Base-by-base conservation (phyloP, 2,888 invertebrate species). In the Latheticus oryzae region DNA sequence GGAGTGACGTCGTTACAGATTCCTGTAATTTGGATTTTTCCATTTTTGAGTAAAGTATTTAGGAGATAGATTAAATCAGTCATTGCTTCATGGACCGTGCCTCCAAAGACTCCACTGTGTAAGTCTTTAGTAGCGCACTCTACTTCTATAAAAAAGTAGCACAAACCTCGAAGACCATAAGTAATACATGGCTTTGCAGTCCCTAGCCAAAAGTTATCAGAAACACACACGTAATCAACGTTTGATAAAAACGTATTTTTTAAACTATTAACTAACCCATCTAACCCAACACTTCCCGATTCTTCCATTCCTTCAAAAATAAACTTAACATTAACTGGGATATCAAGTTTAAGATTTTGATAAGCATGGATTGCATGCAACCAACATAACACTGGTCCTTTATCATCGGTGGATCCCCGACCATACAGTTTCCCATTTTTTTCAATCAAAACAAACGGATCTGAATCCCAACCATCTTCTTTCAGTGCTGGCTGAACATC, bases 301-400 rank as follows among this genome's bases (percentile, higher is more conserved):
- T 99, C 98, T 79, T 98, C 98, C 98, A 99, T 99, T 50, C 95
- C 96, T 82, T 99, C 98, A 76, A 98, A 91, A 7, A 94, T 86
- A 78, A 98, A 97, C 85, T 90, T 91, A 3, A 91, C 72, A 74
- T 91, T 91, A 0, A 91, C 86, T 1, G 91, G 91, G 38, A 90
- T 73, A 12, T 75, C 74, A 16, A 66, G 65, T 3, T 73, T 87
- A 50, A 89, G 78, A 47, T 86, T 85, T 76, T 95, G 87, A 76
- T 85, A 95, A 1, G 91, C 94, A 80, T 97, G 91, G 58, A 99
- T 85, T 5, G 93, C 93, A 82, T 97, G 93, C 42, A 98, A 80
- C 97, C 98, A 98, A 59, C 93, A 95, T 24, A 99, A 82, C 4
- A 98, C 95, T 50, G 98, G 88, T 0, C 78, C 93, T 79, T 97